Conservation (phyloP, 2,888 invertebrate genomes). For the Ornithoptera priamus region DNA sequence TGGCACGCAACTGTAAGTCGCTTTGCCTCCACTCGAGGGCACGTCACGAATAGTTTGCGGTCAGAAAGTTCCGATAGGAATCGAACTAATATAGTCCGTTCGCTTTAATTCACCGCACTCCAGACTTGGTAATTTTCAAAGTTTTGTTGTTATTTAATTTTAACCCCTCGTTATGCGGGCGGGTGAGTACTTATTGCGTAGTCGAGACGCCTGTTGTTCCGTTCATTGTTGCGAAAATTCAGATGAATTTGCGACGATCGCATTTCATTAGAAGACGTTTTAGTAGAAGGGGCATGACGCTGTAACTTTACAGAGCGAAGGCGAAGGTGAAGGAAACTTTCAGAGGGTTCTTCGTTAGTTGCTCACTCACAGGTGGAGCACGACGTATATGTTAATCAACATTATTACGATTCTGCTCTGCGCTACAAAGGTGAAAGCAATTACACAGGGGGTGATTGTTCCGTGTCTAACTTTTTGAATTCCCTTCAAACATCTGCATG, state of each 20-base stretch:
- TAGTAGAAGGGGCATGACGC: constrained; percentile 62
- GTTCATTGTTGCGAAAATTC: constrained; percentile 72
- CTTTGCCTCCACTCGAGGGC: constrained; percentile 34
- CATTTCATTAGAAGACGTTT: constrained; percentile 73
- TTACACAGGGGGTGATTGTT: constrained; percentile 2
- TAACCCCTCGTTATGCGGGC: constrained; percentile 71
- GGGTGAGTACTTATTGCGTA: constrained; percentile 54
- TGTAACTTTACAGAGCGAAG: constrained; percentile 72
- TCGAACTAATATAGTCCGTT: constrained; percentile 57
- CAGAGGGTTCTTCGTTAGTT: constrained; percentile 70
- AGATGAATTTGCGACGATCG: constrained; percentile 73
- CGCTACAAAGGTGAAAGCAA: constrained; percentile 27
- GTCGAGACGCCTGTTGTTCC: constrained; percentile 56
- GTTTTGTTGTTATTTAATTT: constrained; percentile 74
- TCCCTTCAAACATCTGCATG: background rate
- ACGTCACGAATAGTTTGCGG: constrained; percentile 59
- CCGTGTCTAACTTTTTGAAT: constrained; percentile 1
- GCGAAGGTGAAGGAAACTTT: constrained; percentile 67
- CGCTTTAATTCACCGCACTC: constrained; percentile 42
- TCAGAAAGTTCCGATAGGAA: constrained; percentile 60
- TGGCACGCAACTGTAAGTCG: constrained; percentile 35
- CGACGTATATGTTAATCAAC: constrained; percentile 45
- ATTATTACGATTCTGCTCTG: constrained; percentile 33
- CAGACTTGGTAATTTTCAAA: constrained; percentile 51
- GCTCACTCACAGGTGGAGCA: constrained; percentile 59